Evolutionary conservation across 2,113 vertebrate genomes (phyloP), one percentile per base, ranked within the genome.

Genomic region (Taurulus bubalis): DNA sequence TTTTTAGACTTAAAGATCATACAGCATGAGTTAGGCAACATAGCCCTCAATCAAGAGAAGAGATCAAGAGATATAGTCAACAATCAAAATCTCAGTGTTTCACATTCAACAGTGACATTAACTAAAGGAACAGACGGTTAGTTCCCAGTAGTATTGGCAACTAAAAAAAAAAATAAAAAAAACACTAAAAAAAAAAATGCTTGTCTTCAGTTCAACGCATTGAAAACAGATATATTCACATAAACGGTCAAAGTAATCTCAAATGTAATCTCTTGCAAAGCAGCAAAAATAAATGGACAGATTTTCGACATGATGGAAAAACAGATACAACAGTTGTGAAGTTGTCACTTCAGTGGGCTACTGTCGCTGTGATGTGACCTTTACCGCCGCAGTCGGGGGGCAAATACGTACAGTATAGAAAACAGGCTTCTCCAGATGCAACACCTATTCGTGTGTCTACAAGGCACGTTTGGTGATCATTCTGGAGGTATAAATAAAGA

Each of bases 401-500:
- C 68, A 84, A 84, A 82, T 69, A 82, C 22, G 47, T 67, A 83
- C 82, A 82, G 49, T 56, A 73, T 79, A 87, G 60, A 87, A 87
- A 84, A 87, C 82, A 84, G 85, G 78, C 75, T 83, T 87, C 86
- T 93, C 91, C 92, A 91, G 90, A 91, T 92, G 85, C 83, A 89
- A 87, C 92, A 92, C 90, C 84, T 86, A 51, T 83, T 36, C 18
- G 82, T 93, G 92, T 93, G 90, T 93, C 91, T 90, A 89, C 89
- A 95, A 95, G 93, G 94, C 94, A 95, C 94, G 87, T 82, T 84
- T 84, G 91, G 93, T 87, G 91, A 93, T 69, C 86, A 93, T 91
- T 80, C 85, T 91, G 91, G 92, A 93, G 89, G 89, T 90, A 92
- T 92, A 93, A 92, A 93, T 92, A 91, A 92, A 90, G 72, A 93